Base-by-base conservation (phyloP, 2,888 invertebrate genomes). In the Congeria kusceri region DNA sequence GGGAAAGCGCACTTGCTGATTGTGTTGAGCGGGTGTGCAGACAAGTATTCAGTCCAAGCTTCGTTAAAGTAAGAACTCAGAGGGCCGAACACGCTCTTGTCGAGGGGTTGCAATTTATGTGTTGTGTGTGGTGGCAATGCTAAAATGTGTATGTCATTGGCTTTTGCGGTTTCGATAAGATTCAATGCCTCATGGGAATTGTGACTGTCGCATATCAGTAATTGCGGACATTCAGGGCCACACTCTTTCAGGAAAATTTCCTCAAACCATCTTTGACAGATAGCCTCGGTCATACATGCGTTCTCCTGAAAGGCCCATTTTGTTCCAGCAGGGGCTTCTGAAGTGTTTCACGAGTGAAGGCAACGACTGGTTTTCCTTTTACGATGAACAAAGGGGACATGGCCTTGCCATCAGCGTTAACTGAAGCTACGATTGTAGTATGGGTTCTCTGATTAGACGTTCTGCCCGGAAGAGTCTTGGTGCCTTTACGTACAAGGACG, bases 1-100 rank as follows among this genome's bases (percentile, higher is more conserved):
- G 77, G 75, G 64, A 76, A 79, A 3, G 70, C 57, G 49, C 69
- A 65, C 29, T 85, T 85, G 32, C 74, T 77, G 7, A 81, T 70
- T 15, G 39, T 58, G 25, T 75, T 46, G 11, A 72, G 46, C 5
- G 66, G 61, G 53, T 67, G 69, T 29, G 59, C 29, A 18, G 53
- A 57, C 5, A 81, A 32, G 28, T 72, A 84, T 5, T 64, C 65
- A 0, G 79, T 70, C 56, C 83, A 83, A 0, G 32, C 71, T 11
- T 49, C 53, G 58, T 85, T 82, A 32, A 32, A 32, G 11, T 32
- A 32, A 32, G 32, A 32, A 11, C 32, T 32, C 32, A 62, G 2
- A 5, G 49, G 70, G 0, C 70, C 62, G 39, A 63, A 70, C 9
- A 70, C 53, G 5, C 32, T 9, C 18, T 44, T 53, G 32, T 70